Conservation (phyloP, 1,140 invertebrate species). For the Halesus radiatus region DNA sequence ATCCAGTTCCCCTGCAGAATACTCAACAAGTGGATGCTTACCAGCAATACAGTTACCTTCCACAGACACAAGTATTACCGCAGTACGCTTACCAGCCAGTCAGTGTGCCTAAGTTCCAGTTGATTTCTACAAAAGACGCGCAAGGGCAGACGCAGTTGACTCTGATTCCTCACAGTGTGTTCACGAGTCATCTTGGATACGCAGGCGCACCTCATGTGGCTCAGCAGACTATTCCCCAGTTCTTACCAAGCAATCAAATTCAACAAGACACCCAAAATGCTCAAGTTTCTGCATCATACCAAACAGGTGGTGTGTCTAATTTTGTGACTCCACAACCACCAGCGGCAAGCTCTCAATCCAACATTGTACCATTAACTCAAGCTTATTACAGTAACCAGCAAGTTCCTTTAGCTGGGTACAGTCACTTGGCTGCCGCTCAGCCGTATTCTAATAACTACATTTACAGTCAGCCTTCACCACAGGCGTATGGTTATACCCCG, state of each 20-base stretch:
- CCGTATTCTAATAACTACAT: conserved; percentile 65
- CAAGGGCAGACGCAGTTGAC: conserved; percentile 53
- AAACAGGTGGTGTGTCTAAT: neutral
- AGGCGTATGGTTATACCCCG: conserved; percentile 62
- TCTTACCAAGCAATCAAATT: neutral
- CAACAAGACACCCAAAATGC: neutral
- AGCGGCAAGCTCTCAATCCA: conserved; percentile 11
- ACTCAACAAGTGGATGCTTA: conserved; percentile 42
- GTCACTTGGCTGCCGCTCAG: conserved; percentile 54
- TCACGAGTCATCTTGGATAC: conserved; percentile 16
- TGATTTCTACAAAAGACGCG: conserved; percentile 46
- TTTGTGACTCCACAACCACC: conserved; percentile 38
- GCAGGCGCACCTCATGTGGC: neutral
- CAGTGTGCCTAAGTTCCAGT: conserved; percentile 48
- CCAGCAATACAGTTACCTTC: conserved; percentile 37
- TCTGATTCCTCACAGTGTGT: conserved; percentile 48
- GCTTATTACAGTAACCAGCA: conserved; percentile 39
- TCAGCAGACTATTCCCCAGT: conserved; percentile 16
- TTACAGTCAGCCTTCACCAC: conserved; percentile 61
- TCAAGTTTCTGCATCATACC: neutral
- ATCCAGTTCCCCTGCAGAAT: conserved; percentile 43
- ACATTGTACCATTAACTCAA: neutral
- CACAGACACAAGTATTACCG: conserved; percentile 41
- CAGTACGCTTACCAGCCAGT: conserved; percentile 39
- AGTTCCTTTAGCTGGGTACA: conserved; percentile 21